A percentile compares a stretch with the other conserved stretches of the same genome.
phyloP scores from a whole-genome alignment of 2,797 vertebrate species.

The Prunella strophiata region DNA sequence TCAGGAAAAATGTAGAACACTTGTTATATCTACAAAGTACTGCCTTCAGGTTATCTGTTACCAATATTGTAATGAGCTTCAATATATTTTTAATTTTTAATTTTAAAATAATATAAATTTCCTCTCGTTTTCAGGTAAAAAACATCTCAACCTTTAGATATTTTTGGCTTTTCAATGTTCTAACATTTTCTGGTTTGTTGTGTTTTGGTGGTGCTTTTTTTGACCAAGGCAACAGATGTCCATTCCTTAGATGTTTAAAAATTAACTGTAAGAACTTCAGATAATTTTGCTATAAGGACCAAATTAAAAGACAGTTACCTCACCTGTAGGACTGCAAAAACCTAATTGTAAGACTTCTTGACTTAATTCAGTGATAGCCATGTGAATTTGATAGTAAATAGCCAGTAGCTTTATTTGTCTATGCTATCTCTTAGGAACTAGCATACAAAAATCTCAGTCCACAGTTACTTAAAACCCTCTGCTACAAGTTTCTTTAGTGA shows the following conservation, averaged over 20 bases:
- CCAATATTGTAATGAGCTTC: not conserved
- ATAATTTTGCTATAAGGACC: not conserved
- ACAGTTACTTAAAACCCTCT: conserved; percentile 41
- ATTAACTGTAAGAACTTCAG: not conserved
- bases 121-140: not conserved
- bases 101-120: not conserved
- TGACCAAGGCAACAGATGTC: not conserved
- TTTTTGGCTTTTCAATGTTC: not conserved
- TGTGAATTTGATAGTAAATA: conserved; percentile 46
- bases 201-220: not conserved
- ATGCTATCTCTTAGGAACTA: conserved; percentile 35
- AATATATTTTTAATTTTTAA: not conserved
- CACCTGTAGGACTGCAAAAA: not conserved
- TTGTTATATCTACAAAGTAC: not conserved
- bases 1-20: not conserved
- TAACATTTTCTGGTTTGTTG: not conserved
- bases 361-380: conserved; percentile 1
- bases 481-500: not conserved
- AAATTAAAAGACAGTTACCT: not conserved
- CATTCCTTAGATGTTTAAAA: not conserved
- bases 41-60: not conserved
- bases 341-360: not conserved
- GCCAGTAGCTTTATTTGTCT: conserved; percentile 46
- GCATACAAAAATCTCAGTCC: conserved; percentile 4
- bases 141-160: not conserved